Conservation (phyloP, 2,888 invertebrate genomes). For the Cremastinae sp. region DNA sequence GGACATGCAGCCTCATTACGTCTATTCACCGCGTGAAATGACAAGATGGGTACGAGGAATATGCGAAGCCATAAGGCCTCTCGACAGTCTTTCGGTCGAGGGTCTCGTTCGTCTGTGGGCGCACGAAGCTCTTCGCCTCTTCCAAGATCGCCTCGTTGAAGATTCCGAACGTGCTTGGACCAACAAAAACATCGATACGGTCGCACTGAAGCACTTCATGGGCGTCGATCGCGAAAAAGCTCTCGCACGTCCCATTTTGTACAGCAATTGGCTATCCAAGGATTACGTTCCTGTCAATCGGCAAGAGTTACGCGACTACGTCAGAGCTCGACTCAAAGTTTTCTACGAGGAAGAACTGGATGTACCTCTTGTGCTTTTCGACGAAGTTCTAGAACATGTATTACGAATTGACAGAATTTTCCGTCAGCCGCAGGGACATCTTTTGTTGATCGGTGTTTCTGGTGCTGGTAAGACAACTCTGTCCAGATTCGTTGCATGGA, state of each 20-base stretch:
- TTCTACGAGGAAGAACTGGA: slow-evolving; percentile 99
- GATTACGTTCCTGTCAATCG: slow-evolving; percentile 98
- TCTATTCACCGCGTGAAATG: slow-evolving; percentile 99
- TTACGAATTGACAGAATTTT: slow-evolving; percentile 99
- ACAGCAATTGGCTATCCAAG: slow-evolving; percentile 99
- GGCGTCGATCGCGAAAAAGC: slow-evolving; percentile 92
- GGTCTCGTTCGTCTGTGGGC: slow-evolving; percentile 99
- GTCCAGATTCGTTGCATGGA: slow-evolving; percentile 99
- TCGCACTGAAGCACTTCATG: slow-evolving; percentile 97
- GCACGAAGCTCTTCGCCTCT: slow-evolving; percentile 98
- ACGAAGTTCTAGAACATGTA: slow-evolving; percentile 99
- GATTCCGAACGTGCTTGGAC: slow-evolving; percentile 98
- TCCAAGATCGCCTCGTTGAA: slow-evolving; percentile 97
- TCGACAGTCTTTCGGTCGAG: slow-evolving; percentile 95
- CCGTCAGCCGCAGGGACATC: slow-evolving; percentile 98
- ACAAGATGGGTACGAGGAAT: slow-evolving; percentile 99
- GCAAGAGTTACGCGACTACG: slow-evolving; percentile 97
- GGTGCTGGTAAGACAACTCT: slow-evolving; percentile 99
- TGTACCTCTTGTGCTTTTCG: slow-evolving; percentile 98
- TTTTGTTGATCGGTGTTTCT: slow-evolving; percentile 98
- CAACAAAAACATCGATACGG: slow-evolving; percentile 97
- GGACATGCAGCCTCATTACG: slow-evolving; percentile 99
- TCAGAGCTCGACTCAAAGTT: slow-evolving; percentile 97
- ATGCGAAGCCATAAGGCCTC: slow-evolving; percentile 97
- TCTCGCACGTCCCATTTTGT: slow-evolving; percentile 95